phyloP scores from a whole-genome alignment of 2,797 vertebrate species.

The Decapterus maruadsi region DNA sequence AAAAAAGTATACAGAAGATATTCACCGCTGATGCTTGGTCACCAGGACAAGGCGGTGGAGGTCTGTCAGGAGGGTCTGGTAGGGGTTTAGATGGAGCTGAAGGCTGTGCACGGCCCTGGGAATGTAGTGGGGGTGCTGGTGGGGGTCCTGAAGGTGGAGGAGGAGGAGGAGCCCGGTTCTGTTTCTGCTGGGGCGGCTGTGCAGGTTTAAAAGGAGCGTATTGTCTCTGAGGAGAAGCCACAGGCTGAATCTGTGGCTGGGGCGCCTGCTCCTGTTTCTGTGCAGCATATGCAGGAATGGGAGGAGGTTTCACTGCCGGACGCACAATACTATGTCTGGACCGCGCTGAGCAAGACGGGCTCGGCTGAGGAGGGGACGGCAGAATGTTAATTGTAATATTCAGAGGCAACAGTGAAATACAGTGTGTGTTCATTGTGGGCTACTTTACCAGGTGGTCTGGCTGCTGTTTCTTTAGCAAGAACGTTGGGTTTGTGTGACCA shows the following conservation, averaged over 20 bases:
- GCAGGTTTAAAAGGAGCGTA: slow-evolving; percentile 52
- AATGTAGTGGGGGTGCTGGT: slow-evolving; percentile 42
- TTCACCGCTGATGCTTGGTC: slow-evolving; percentile 82
- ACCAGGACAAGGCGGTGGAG: slow-evolving; percentile 91
- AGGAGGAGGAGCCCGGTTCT: slow-evolving; percentile 58
- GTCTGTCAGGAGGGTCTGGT: slow-evolving; percentile 89
- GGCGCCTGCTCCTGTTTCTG: slow-evolving; percentile 20
- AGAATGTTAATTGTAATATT: slow-evolving; percentile 15
- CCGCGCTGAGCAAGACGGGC: slow-evolving; percentile 62
- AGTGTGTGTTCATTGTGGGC: background rate
- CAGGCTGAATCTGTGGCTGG: slow-evolving; percentile 61
- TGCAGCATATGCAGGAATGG: slow-evolving; percentile 63
- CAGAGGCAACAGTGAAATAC: background rate
- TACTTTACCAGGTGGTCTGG: slow-evolving; percentile 69
- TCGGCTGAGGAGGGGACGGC: slow-evolving; percentile 40
- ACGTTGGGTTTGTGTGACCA: slow-evolving; percentile 84
- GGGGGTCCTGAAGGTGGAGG: slow-evolving; percentile 48
- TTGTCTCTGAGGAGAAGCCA: slow-evolving; percentile 26
- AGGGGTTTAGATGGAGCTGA: slow-evolving; percentile 36
- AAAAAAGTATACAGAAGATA: background rate
- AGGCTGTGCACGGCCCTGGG: slow-evolving; percentile 9
- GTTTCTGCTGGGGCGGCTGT: slow-evolving; percentile 9
- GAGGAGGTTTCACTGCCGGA: slow-evolving; percentile 80
- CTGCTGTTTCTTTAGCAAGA: slow-evolving; percentile 78
- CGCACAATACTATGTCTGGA: slow-evolving; percentile 63